A percentile compares a stretch with the other conserved stretches of the same genome.
These are phyloP conservation scores for Pseudochaenichthys georgianus DNA, from an alignment of 2,797 vertebrate species.

Conservation along the genomic window DNA sequence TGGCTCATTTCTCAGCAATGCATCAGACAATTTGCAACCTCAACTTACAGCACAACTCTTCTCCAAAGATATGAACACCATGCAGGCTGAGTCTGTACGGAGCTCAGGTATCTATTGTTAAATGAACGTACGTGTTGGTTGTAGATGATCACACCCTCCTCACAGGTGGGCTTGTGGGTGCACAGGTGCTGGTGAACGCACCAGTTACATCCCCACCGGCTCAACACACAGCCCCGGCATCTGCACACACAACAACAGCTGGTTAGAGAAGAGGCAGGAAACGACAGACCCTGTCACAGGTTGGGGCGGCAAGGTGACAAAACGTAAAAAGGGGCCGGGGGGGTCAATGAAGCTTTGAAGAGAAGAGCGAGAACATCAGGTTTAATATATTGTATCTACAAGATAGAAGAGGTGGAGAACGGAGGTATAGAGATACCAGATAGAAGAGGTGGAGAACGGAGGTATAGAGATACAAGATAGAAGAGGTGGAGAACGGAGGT, in stretches of 20 bases:
- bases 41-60: too few species aligned
- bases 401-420: too few species aligned
- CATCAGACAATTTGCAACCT: too few species aligned
- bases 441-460: too few species aligned
- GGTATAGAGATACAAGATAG: too few species aligned
- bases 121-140: slow-evolving; percentile 89
- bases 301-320: neutral
- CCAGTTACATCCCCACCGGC: slow-evolving; percentile 97
- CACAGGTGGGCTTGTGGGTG: slow-evolving; percentile 92
- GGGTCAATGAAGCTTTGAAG: neutral
- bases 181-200: slow-evolving; percentile 94
- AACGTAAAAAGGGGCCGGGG: neutral
- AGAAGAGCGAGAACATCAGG: neutral
- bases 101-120: neutral
- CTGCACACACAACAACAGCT: slow-evolving; percentile 73
- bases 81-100: too few species aligned
- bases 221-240: slow-evolving; percentile 94
- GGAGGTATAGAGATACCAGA: too few species aligned
- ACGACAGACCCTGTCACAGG: neutral
- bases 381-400: too few species aligned
- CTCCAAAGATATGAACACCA: too few species aligned
- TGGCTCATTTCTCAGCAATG: too few species aligned
- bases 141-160: slow-evolving; percentile 91
- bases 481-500: too few species aligned
- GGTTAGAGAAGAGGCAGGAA: neutral